Evolutionary conservation across 1,140 invertebrate genomes (phyloP), one percentile per base, ranked within the genome.

Genomic region (Orius insidiosus): DNA sequence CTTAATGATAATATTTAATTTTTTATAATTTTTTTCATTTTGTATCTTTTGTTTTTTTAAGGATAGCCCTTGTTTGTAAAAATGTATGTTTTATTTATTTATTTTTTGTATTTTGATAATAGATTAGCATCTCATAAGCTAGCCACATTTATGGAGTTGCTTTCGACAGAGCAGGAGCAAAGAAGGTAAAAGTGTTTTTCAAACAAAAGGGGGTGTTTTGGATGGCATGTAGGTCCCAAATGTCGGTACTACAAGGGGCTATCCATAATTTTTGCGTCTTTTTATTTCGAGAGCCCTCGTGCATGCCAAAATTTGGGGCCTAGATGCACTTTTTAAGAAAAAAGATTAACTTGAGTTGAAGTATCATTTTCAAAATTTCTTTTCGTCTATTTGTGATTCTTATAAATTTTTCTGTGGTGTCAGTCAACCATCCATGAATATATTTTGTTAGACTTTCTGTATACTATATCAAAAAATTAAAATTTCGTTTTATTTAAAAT

Each of bases 101-200:
- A 44, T 33, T 46, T 15, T 35, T 50, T 55, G 36, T 50, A 31
- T 48, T 48, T 46, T 51, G 33, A 34, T 42, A 45, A 47, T 51
- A 56, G 55, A 55, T 56, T 47, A 46, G 51, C 53, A 40, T 47
- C 55, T 35, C 55, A 49, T 46, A 56, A 56, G 48, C 53, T 56
- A 48, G 55, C 55, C 30, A 49, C 52, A 40, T 56, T 56, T 54
- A 55, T 56, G 53, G 55, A 51, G 35, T 49, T 56, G 49, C 47
- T 56, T 33, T 51, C 51, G 11, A 39, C 52, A 30, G 55, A 56
- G 15, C 47, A 53, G 52, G 55, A 56, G 37, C 52, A 55, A 24
- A 53, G 47, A 54, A 56, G 55, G 55, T 52, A 54, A 56, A 55
- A 34, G 31, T 31, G 18, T 13, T 40, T 40, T 40, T 40, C 9